phyloP scores from a whole-genome alignment of 2,797 vertebrate genomes.

The Cygnus olor region DNA sequence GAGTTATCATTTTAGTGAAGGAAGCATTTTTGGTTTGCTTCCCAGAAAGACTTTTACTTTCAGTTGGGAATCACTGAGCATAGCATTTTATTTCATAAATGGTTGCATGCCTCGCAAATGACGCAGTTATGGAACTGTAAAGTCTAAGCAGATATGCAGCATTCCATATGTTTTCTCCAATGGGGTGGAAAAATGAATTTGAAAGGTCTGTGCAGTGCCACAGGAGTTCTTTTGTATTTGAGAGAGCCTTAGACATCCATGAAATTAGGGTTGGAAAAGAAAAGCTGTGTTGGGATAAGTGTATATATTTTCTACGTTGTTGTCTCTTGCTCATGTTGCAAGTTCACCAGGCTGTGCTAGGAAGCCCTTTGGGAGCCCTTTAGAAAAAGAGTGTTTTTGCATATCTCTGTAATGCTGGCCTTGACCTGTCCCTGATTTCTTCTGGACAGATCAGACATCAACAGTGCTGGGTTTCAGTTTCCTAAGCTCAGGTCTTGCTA shows the following conservation, averaged over 20 bases:
- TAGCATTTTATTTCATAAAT: conserved; percentile 13
- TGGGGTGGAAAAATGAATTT: not conserved
- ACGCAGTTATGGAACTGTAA: not conserved
- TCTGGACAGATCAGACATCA: not conserved
- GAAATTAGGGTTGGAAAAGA: not conserved
- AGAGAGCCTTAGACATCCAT: not conserved
- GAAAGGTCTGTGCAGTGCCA: not conserved
- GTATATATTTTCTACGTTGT: not conserved
- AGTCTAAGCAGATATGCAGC: not conserved
- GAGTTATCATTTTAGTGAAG: not conserved
- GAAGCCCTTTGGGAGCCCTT: not conserved
- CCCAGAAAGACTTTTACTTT: conserved; percentile 37
- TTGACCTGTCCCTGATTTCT: not conserved
- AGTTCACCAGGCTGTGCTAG: not conserved
- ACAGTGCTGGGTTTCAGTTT: not conserved
- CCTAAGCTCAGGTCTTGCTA: not conserved
- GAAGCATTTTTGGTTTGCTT: conserved; percentile 32
- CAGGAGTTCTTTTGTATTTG: not conserved
- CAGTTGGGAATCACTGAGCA: not conserved
- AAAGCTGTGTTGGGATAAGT: not conserved
- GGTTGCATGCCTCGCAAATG: not conserved
- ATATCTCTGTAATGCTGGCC: not conserved
- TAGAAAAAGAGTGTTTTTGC: not conserved
- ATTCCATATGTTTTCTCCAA: not conserved
- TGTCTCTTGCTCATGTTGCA: not conserved